Conservation (phyloP, 2,888 invertebrate species). For the Linyphia triangularis region DNA sequence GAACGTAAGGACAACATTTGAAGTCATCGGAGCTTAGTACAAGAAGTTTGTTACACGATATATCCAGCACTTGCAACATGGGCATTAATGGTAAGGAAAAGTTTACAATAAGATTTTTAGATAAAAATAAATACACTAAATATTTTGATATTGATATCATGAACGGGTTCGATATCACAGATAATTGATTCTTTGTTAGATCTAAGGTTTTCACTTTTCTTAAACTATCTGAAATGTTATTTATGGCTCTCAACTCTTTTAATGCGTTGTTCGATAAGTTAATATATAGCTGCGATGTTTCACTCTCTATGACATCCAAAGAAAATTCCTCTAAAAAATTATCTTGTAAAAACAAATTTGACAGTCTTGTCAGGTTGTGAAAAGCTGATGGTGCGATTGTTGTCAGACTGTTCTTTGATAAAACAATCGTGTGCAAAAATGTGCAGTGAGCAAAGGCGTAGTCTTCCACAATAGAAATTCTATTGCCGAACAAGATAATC, state of each 20-base stretch:
- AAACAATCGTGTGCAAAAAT: constrained; percentile 88
- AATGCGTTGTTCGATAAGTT: constrained; percentile 67
- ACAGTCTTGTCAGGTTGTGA: constrained; percentile 87
- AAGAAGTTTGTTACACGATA: constrained; percentile 54
- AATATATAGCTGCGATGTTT: constrained; percentile 48
- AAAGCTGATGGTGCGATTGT: constrained; percentile 88
- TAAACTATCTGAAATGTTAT: not conserved
- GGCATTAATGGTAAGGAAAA: constrained; percentile 25
- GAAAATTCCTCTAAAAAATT: constrained; percentile 50
- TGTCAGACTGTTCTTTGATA: constrained; percentile 89
- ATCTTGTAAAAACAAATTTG: constrained; percentile 87
- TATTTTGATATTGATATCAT: constrained; percentile 35
- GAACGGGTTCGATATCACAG: constrained; percentile 62
- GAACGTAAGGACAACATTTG: constrained; percentile 37
- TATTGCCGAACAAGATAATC: constrained; percentile 87
- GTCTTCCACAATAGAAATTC: constrained; percentile 86
- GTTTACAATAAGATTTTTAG: constrained; percentile 51
- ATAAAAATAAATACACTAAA: constrained; percentile 64
- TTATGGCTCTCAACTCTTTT: constrained; percentile 17
- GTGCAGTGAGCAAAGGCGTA: constrained; percentile 88
- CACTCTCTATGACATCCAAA: constrained; percentile 43
- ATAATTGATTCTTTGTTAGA: constrained; percentile 62
- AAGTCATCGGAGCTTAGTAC: not conserved
- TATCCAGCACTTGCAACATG: constrained; percentile 46
- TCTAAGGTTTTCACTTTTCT: constrained; percentile 63